Conservation (phyloP, 2,888 invertebrate species). For the Serrognathus titanus region DNA sequence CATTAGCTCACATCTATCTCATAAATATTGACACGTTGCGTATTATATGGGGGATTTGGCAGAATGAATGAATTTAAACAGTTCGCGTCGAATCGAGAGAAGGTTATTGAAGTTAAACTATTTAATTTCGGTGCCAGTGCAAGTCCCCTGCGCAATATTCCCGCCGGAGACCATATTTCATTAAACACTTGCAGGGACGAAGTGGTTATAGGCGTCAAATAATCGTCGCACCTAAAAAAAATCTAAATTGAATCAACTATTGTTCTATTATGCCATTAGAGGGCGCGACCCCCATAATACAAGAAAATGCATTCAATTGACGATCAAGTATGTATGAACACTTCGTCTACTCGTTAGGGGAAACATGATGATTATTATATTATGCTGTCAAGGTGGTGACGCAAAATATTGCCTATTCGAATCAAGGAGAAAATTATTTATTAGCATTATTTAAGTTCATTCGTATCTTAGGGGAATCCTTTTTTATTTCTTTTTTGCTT, state of each 20-base stretch:
- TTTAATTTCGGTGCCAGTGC: slow-evolving; percentile 41
- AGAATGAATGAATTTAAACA: neutral
- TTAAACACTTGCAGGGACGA: slow-evolving; percentile 37
- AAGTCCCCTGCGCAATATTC: slow-evolving; percentile 34
- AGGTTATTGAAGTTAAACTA: slow-evolving; percentile 45
- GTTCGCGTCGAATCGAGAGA: slow-evolving; percentile 19
- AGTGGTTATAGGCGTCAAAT: slow-evolving; percentile 45
- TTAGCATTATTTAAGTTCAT: no score
- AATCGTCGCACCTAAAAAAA: slow-evolving; percentile 53
- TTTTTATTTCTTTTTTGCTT: no score
- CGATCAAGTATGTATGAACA: slow-evolving; percentile 50
- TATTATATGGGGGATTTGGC: neutral
- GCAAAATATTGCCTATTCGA: neutral
- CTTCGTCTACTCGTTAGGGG: slow-evolving; percentile 42
- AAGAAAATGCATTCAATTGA: slow-evolving; percentile 46
- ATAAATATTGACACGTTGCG: slow-evolving; percentile 6
- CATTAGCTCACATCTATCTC: slow-evolving; percentile 1
- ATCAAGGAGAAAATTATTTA: no score
- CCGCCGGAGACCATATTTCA: slow-evolving; percentile 47
- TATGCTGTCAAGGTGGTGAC: neutral
- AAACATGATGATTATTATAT: neutral
- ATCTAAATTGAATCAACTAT: slow-evolving; percentile 69
- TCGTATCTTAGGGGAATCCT: no score
- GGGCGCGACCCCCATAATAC: slow-evolving; percentile 29
- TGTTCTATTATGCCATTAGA: slow-evolving; percentile 68